Conservation (phyloP, 2,888 invertebrate genomes). For the Caenorhabditis sp. region DNA sequence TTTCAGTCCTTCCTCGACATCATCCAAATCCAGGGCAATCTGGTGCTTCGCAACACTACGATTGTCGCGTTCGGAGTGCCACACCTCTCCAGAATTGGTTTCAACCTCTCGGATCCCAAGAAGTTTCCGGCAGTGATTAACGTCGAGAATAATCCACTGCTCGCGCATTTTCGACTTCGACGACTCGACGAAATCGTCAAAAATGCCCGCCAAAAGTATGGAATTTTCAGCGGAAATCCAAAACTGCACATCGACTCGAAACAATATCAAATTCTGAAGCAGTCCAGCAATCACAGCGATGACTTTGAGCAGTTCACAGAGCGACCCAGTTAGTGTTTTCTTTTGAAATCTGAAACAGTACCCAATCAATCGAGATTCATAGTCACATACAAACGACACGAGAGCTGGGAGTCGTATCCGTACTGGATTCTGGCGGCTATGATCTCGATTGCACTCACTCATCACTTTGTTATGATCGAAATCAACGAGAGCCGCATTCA, state of each 20-base stretch:
- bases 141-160: slow-evolving; percentile 13
- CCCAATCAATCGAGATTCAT: no score
- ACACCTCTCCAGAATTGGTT: slow-evolving; percentile 7
- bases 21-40: slow-evolving; percentile 19
- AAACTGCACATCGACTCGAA: no score
- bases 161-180: slow-evolving; percentile 5
- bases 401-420: no score
- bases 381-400: no score
- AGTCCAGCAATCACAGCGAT: no score
- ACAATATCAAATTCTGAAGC: no score
- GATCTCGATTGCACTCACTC: slow-evolving; percentile 18
- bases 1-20: slow-evolving; percentile 22
- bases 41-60: slow-evolving; percentile 28
- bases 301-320: no score
- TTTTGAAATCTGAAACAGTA: no score
- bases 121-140: neutral
- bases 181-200: slow-evolving; percentile 7
- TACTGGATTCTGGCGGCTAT: no score
- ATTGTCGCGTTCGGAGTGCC: slow-evolving; percentile 27
- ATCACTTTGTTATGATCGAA: slow-evolving; percentile 40
- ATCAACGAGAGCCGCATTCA: slow-evolving; percentile 36
- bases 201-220: slow-evolving; percentile 24
- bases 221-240: neutral
- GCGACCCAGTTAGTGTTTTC: no score
- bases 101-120: neutral